Evolutionary conservation across 1,140 invertebrate species (phyloP), one percentile per base, ranked within the genome.

Genomic region (Manduca sexta): DNA sequence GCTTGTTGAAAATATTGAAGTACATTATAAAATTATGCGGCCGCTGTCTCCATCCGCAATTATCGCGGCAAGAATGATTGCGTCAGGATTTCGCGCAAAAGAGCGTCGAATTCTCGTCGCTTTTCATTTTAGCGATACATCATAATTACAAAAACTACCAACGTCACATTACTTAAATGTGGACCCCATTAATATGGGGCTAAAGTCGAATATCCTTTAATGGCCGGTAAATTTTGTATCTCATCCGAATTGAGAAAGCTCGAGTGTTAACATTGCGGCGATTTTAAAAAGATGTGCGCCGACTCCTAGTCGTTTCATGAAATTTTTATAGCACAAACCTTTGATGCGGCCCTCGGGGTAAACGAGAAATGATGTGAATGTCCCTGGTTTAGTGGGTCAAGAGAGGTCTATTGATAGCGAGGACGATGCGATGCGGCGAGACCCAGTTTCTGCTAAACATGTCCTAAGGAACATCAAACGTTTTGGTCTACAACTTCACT

Each of bases 281-380:
- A 62, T 62, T 62, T 62, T 56, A 62, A 66, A n/a, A 59, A 64
- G 54, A 62, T 56, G 49, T 52, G 44, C 54, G 55, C 45, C 41
- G 21, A 15, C 41, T 49, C 39, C 55, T 33, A 49, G 51, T 52
- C 58, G 48, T 54, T 60, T 63, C 59, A 60, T 69, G 51, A 69
- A 54, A 60, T 50, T 59, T 69, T 63, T 65, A 65, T 60, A 50
- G 34, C 34, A 44, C 35, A 37, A 49, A 46, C 54, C 56, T 62
- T 69, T 65, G 65, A 62, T 54, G 54, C 49, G 49, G 42, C 45
- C 49, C 59, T 56, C 46, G 54, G 44, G 38, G 35, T 65, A 57
- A 58, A 61, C 58, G 58, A 56, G 65, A 50, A 58, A 62, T 64
- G 65, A 60, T 57, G 51, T 64, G 61, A 68, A 68, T 59, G 58